These are phyloP conservation scores for Dioctria rufipes DNA, from an alignment of 2,888 invertebrate genomes.

Conservation along the genomic window DNA sequence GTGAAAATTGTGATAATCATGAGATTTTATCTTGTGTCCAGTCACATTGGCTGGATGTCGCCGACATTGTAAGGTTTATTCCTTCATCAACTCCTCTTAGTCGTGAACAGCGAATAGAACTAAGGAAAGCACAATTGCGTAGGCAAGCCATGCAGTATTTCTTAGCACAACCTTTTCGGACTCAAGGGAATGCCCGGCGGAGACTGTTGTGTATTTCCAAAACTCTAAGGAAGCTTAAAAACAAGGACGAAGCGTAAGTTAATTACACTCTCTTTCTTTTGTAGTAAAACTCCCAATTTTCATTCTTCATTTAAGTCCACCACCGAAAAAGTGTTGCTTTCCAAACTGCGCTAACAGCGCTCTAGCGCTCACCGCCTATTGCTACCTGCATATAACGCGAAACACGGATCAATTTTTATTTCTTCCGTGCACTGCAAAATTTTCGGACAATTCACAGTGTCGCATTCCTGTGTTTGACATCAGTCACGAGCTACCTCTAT, in stretches of 20 bases:
- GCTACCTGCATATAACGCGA: slow-evolving; percentile 86
- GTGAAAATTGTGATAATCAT: slow-evolving; percentile 56
- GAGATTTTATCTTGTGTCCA: slow-evolving; percentile 66
- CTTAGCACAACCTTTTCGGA: slow-evolving; percentile 66
- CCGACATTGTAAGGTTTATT: slow-evolving; percentile 60
- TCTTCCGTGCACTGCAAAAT: slow-evolving; percentile 85
- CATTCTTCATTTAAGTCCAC: slow-evolving; percentile 55
- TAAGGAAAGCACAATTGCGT: slow-evolving; percentile 66
- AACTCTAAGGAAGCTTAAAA: slow-evolving; percentile 66
- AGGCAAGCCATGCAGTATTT: slow-evolving; percentile 69
- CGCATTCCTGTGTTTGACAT: slow-evolving; percentile 85
- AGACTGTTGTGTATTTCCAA: slow-evolving; percentile 68
- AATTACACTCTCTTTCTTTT: slow-evolving; percentile 5
- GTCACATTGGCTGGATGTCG: slow-evolving; percentile 66
- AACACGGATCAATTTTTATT: slow-evolving; percentile 88
- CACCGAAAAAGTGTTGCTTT: slow-evolving; percentile 66
- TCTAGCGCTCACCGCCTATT: slow-evolving; percentile 78
- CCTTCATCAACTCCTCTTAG: slow-evolving; percentile 60
- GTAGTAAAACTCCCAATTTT: slow-evolving; percentile 4
- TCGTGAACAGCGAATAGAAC: slow-evolving; percentile 69
- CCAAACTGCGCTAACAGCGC: slow-evolving; percentile 66
- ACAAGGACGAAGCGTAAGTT: slow-evolving; percentile 64
- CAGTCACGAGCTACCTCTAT: slow-evolving; percentile 86
- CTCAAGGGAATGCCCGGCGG: slow-evolving; percentile 65
- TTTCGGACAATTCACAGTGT: slow-evolving; percentile 83